phyloP scores from a whole-genome alignment of 2,888 invertebrate genomes.

The Phengaris arion region DNA sequence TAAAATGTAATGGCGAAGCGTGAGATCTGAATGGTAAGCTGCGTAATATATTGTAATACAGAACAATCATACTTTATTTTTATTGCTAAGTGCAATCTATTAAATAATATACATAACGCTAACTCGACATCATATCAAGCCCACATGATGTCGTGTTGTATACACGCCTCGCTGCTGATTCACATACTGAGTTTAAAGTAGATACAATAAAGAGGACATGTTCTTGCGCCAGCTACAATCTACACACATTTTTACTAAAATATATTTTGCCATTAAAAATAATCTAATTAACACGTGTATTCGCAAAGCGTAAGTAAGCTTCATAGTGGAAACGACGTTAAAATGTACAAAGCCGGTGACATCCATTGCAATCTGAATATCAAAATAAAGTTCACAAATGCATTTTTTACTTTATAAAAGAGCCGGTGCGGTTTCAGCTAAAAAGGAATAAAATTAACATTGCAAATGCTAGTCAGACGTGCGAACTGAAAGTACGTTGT shows the following conservation, averaged over 20 bases:
- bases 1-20: no score
- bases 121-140: no score
- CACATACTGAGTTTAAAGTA: no score
- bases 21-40: no score
- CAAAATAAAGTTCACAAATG: constrained; percentile 36
- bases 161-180: no score
- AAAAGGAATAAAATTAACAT: constrained; percentile 47
- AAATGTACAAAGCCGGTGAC: constrained; percentile 29
- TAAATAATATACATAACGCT: no score
- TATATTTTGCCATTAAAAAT: background rate
- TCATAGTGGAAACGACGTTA: constrained; percentile 14
- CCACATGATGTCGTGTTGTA: no score
- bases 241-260: constrained; percentile 45
- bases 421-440: constrained; percentile 38
- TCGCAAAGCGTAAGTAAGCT: constrained; percentile 11
- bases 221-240: no score
- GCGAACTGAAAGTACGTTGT: constrained; percentile 43
- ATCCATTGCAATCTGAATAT: constrained; percentile 35
- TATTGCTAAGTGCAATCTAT: no score
- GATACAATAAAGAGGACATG: no score
- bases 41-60: no score
- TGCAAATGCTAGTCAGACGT: constrained; percentile 44
- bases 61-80: no score
- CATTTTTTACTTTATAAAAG: constrained; percentile 40
- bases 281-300: constrained; percentile 19